Percentiles rank a stretch among this genome's conserved stretches.
Conservation (phyloP, 2,113 vertebrate species). For the Rhinopomastus cyanomelas region DNA sequence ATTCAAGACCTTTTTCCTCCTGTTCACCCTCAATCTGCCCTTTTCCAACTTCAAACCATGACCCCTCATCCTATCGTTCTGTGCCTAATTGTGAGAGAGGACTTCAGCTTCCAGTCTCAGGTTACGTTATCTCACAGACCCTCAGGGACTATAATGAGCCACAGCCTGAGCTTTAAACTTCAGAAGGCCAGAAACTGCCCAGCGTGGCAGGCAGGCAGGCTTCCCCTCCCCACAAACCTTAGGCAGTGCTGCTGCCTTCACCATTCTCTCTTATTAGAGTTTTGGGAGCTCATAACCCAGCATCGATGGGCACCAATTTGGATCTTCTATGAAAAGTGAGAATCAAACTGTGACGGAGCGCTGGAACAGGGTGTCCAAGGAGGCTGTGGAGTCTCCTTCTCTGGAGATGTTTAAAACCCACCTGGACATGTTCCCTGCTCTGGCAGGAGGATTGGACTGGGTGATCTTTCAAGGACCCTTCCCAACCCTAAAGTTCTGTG, state of each 20-base stretch:
- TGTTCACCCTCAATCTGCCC: too few relatives aligned
- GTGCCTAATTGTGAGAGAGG: not conserved
- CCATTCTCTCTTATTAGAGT: not conserved
- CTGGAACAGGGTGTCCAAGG: too few relatives aligned
- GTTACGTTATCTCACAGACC: not conserved
- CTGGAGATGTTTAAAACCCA: too few relatives aligned
- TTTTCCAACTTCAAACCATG: too few relatives aligned
- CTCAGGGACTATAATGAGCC: not conserved
- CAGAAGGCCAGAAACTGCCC: not conserved
- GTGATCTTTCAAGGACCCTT: too few relatives aligned
- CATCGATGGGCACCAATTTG: not conserved
- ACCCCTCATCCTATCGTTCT: too few relatives aligned
- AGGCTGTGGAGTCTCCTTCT: too few relatives aligned
- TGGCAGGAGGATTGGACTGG: too few relatives aligned
- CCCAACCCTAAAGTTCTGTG: too few relatives aligned
- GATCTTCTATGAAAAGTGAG: not conserved
- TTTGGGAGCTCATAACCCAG: not conserved
- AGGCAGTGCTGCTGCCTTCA: not conserved
- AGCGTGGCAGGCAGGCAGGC: not conserved
- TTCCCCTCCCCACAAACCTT: not conserved
- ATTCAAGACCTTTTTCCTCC: too few relatives aligned
- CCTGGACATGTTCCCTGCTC: too few relatives aligned
- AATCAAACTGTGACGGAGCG: too few relatives aligned
- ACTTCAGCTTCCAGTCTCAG: not conserved
- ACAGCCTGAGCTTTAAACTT: accelerated